These are phyloP conservation scores for Andrena camellia DNA, from an alignment of 2,888 invertebrate genomes.

Conservation along the genomic window DNA sequence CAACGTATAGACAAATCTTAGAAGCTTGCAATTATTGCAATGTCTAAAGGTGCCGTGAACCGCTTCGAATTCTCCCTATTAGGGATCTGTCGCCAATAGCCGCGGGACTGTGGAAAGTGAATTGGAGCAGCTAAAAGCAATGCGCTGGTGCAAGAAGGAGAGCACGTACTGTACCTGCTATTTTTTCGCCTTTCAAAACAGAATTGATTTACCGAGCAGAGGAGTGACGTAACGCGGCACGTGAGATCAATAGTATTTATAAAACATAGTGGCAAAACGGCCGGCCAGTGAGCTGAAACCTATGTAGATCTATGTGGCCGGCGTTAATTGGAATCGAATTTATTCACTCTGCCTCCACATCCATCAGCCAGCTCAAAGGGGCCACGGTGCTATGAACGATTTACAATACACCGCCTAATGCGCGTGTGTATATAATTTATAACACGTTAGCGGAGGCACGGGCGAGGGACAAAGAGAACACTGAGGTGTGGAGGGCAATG, in stretches of 20 bases:
- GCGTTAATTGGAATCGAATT: slow-evolving; percentile 21
- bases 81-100: no score
- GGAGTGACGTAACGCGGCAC: slow-evolving; percentile 6
- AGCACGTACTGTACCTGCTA: background rate
- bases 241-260: slow-evolving; percentile 20
- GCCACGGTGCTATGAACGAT: slow-evolving; percentile 40
- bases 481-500: slow-evolving; percentile 66
- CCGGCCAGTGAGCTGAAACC: no score
- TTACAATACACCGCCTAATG: slow-evolving; percentile 30
- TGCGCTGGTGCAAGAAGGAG: background rate
- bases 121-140: no score
- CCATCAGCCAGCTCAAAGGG: slow-evolving; percentile 30
- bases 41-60: no score
- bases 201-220: slow-evolving; percentile 2
- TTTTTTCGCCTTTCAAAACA: background rate
- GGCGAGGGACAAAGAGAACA: slow-evolving; percentile 56
- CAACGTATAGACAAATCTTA: no score
- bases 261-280: background rate
- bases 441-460: slow-evolving; percentile 51
- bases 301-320: background rate
- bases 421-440: slow-evolving; percentile 53
- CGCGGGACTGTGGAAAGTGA: no score
- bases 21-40: no score
- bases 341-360: slow-evolving; percentile 20
- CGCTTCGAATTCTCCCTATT: no score